A percentile compares a stretch with the other conserved stretches of the same genome.
Conservation (phyloP, 2,113 vertebrate genomes). For the Zapornia atra region DNA sequence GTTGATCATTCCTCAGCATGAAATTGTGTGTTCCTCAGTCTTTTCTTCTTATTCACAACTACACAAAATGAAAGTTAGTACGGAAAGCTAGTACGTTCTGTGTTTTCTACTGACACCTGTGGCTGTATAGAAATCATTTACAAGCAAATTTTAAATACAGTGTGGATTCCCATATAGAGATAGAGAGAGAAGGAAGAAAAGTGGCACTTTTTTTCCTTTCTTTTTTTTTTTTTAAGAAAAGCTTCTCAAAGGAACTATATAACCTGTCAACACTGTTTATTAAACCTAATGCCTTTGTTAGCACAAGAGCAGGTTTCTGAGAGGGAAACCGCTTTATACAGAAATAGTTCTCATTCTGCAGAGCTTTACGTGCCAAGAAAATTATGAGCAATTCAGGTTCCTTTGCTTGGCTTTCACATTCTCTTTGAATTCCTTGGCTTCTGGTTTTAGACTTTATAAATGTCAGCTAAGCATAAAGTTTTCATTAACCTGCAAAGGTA, state of each 20-base stretch:
- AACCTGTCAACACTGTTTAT: constrained; percentile 11
- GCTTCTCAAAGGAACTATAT: background rate
- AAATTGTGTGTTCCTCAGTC: background rate
- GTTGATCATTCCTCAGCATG: background rate
- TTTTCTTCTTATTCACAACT: background rate
- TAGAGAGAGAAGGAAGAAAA: constrained; percentile 8
- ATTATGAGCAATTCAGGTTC: background rate
- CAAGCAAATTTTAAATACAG: constrained; percentile 48
- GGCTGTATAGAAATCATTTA: constrained; percentile 42
- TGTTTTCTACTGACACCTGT: constrained; percentile 20
- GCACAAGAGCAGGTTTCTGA: background rate
- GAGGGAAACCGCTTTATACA: background rate
- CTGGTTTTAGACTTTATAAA: background rate
- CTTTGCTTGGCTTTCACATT: background rate
- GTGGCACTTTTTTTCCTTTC: background rate
- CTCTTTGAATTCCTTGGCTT: background rate
- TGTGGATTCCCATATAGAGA: background rate
- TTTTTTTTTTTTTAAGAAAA: background rate
- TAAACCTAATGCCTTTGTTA: constrained; percentile 21
- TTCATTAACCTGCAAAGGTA: background rate
- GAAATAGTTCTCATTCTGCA: background rate
- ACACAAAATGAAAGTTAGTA: background rate
- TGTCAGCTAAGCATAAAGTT: background rate
- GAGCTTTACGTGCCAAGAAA: background rate
- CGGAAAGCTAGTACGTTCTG: background rate